These are phyloP conservation scores for Rhinella marina DNA, from an alignment of 2,797 vertebrate genomes.

Conservation along the genomic window DNA sequence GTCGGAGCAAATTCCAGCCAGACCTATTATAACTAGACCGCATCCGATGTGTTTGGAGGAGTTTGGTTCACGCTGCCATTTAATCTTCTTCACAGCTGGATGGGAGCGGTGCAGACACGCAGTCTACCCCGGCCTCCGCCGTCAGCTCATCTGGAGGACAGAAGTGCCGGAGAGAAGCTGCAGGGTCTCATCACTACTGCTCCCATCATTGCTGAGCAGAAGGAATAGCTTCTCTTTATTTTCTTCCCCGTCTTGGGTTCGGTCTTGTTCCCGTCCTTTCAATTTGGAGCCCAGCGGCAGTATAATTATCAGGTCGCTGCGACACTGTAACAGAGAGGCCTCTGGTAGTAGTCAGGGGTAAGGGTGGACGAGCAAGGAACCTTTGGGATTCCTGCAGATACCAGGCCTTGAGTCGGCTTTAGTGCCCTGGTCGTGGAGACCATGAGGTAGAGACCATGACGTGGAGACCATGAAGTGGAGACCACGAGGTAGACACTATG, in stretches of 20 bases:
- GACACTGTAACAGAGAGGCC: neutral
- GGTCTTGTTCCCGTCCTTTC: constrained; percentile 15
- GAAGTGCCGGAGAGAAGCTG: neutral
- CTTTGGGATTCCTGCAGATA: too few species aligned
- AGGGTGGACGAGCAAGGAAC: neutral
- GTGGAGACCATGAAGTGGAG: too few species aligned
- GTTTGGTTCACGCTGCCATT: constrained; percentile 40
- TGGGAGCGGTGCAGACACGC: constrained; percentile 42
- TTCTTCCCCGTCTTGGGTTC: constrained; percentile 9
- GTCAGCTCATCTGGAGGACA: constrained; percentile 54
- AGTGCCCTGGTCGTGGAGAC: too few species aligned
- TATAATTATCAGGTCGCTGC: neutral
- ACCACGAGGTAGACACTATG: too few species aligned
- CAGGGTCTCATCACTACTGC: constrained; percentile 49
- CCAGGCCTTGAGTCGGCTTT: too few species aligned
- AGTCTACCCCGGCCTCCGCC: constrained; percentile 47
- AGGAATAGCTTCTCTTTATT: constrained; percentile 29
- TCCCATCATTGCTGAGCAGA: constrained; percentile 41
- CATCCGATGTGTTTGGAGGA: constrained; percentile 44
- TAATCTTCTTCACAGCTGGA: constrained; percentile 62
- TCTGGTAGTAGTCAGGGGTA: neutral
- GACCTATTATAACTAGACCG: constrained; percentile 25
- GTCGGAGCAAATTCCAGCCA: neutral
- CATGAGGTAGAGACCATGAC: too few species aligned
- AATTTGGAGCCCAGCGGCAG: neutral